Base-by-base conservation (phyloP, 2,113 vertebrate genomes). In the Peromyscus maniculatus region DNA sequence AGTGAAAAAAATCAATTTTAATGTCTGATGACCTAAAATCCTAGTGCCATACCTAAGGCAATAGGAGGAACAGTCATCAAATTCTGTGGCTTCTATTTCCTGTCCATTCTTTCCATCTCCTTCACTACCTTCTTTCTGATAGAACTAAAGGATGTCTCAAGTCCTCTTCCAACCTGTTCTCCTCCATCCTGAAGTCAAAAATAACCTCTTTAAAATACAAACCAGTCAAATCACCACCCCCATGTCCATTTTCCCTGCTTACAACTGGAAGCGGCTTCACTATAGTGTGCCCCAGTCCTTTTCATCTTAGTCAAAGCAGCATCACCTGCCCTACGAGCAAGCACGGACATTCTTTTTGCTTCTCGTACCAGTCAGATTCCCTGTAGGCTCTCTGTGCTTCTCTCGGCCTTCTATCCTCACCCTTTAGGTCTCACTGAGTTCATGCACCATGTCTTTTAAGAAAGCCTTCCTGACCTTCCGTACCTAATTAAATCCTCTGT, bases 21-120 rank as follows among this genome's bases (percentile, higher is more conserved):
- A 95, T 97, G 94, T 94, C 97, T 96, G 95, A 98, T 98, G 96
- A 98, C 94, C 67, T 98, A 97, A 98, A 97, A 97, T 96, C 97
- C 98, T 95, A 97, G 57, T 96, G 96, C 95, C 96, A 97, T 12
- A 39, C 8, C 91, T 98, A 46, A 95, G 94, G 84, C 97, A 97
- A 91, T n/a, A 98, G 96, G 97, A 97, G 91, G 97, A 98, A 97
- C 94, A 88, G 97, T 94, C 97, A 97, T 97, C 96, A 98, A 97
- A 49, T 36, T 49, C 84, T 87, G 31, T 13, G 92, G 39, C 22
- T 72, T 72, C 91, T 82, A 80, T 36, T 87, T 89, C 66, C 57
- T 67, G 15, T 75, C 19, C 31, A 92, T 62, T 93, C 55, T 91
- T n/a, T 62, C 57, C 55, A 91, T 83, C 55, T 92, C 43, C 43